Conservation (phyloP, 2,113 vertebrate species). For the Colossoma macropomum region DNA sequence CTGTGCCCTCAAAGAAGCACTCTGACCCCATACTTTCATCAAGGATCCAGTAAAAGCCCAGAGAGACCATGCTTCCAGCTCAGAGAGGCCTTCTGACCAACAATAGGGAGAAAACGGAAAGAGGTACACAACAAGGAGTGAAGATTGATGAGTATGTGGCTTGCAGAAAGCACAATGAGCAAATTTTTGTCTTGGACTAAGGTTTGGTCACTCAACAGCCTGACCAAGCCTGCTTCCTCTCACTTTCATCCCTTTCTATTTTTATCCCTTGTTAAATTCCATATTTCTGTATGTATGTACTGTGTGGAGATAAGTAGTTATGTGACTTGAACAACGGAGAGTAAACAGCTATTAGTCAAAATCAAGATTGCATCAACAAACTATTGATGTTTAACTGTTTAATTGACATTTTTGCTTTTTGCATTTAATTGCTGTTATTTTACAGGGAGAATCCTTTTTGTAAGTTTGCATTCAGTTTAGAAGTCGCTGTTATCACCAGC, state of each 20-base stretch:
- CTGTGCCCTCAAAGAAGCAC: conserved; percentile 2
- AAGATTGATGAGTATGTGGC: not conserved
- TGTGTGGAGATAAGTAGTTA: not conserved
- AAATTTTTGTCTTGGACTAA: not conserved
- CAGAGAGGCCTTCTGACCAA: not conserved
- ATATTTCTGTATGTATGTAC: not conserved
- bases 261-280: not conserved
- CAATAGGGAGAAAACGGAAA: not conserved
- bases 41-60: conserved; percentile 21
- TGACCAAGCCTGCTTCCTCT: not conserved
- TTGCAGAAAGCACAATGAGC: not conserved
- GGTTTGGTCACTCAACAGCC: conserved; percentile 6
- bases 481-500: too few relatives aligned
- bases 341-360: not conserved
- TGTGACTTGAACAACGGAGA: not conserved
- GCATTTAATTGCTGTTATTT: too few relatives aligned
- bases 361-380: too few relatives aligned
- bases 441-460: too few relatives aligned
- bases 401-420: too few relatives aligned
- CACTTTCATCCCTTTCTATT: not conserved
- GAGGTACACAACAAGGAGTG: conserved; percentile 2
- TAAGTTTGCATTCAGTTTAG: too few relatives aligned
- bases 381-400: too few relatives aligned
- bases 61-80: not conserved
- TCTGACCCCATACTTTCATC: conserved; percentile 36